These are phyloP conservation scores for Phortica magna DNA, from an alignment of 2,888 invertebrate species.

Conservation along the genomic window DNA sequence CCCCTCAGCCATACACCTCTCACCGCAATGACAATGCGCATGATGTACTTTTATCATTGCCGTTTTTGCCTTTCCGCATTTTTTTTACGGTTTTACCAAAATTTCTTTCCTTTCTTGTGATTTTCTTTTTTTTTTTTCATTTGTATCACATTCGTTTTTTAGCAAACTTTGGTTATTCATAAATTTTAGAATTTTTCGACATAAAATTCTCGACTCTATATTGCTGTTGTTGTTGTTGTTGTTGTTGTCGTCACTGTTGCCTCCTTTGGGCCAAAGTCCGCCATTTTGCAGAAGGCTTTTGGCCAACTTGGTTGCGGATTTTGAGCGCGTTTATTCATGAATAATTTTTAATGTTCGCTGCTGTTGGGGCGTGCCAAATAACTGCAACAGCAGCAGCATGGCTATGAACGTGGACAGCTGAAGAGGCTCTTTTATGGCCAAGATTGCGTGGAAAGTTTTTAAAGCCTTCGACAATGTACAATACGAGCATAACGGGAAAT, in stretches of 20 bases:
- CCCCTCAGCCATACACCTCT: neutral
- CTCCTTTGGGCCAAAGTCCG: constrained; percentile 1
- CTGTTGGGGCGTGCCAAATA: constrained; percentile 19
- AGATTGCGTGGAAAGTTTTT: neutral
- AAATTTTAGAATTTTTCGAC: constrained; percentile 30
- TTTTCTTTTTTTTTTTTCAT: constrained; percentile 9
- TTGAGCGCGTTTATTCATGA: constrained; percentile 22
- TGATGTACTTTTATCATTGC: constrained; percentile 14
- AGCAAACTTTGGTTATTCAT: constrained; percentile 28
- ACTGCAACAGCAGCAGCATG: neutral
- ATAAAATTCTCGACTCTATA: constrained; percentile 3
- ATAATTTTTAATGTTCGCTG: constrained; percentile 23
- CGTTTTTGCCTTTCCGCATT: neutral
- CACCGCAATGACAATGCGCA: constrained; percentile 12
- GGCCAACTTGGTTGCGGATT: constrained; percentile 7
- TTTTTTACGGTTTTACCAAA: neutral
- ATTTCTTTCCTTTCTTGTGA: neutral
- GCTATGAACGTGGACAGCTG: neutral
- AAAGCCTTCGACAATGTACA: neutral
- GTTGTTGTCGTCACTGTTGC: neutral
- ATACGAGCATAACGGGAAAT: neutral
- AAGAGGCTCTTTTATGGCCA: neutral
- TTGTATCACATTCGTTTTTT: neutral
- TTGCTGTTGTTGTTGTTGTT: constrained; percentile 1
- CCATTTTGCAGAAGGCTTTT: neutral